Evolutionary conservation across 2,797 vertebrate genomes (phyloP).

Genomic region (Gorsachius magnificus): DNA sequence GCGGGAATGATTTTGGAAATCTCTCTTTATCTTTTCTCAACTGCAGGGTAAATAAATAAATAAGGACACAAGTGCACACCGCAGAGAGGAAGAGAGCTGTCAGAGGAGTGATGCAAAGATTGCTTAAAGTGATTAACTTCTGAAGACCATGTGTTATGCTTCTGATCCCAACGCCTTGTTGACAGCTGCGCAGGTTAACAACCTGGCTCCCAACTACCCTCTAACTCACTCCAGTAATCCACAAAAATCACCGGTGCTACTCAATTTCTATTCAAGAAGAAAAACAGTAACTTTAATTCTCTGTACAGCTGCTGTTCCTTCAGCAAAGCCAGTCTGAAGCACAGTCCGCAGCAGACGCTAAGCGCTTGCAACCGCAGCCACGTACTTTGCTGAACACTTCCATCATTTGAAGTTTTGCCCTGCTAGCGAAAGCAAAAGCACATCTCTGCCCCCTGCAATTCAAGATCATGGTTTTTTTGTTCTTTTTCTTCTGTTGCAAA

Average conservation of each 20-base stretch:
- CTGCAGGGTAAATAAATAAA: neutral
- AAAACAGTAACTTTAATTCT: neutral
- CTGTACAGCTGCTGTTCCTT: neutral
- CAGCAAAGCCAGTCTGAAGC: neutral
- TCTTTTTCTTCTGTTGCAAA: neutral
- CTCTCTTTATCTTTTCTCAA: neutral
- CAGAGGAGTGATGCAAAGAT: neutral
- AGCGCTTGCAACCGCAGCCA: neutral
- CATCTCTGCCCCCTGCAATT: neutral
- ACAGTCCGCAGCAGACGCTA: neutral
- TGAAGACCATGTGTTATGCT: fast-evolving
- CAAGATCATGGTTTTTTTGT: neutral
- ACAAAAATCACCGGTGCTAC: neutral
- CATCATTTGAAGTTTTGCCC: neutral
- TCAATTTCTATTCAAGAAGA: neutral
- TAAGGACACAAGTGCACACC: fast-evolving
- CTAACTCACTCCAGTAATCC: neutral
- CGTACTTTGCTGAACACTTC: neutral
- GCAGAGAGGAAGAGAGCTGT: neutral
- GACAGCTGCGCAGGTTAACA: neutral
- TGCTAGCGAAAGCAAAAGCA: neutral
- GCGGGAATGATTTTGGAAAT: neutral
- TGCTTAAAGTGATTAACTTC: neutral
- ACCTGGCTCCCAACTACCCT: neutral
- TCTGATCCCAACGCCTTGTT: neutral